Base-by-base conservation (phyloP, 1,140 invertebrate genomes). In the Pinna nobilis region DNA sequence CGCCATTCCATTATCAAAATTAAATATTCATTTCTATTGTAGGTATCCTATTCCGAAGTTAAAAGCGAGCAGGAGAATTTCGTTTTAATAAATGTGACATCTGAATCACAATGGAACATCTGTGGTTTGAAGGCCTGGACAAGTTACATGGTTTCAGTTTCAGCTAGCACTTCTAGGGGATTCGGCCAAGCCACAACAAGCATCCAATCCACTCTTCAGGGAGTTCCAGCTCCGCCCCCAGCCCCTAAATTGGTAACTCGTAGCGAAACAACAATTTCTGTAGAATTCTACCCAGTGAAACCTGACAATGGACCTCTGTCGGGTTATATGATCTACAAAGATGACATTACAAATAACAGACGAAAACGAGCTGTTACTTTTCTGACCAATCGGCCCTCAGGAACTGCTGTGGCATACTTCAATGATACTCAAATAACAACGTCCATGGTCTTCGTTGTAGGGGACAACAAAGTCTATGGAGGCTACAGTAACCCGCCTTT, bases 201-300 rank as follows among this genome's bases (percentile, higher is more conserved):
- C 9, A 61, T 76, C 41, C 50, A 57, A 9, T 74, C 55, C 57
- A 81, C 83, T 11, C 70, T 72, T 20, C 66, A 76, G 20, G 71
- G 70, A n/a, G 39, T 20, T 13, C 83, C 83, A 33, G 35, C 32
- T 18, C n/a, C 20, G 11, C 80, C 78, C 7, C 61, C 74, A 2
- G 15, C 44, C 11, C 80, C 80, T 25, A 44, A 44, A n/a, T 63
- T 82, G 33, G 57, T 82, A n/a, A 81, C 78, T 53, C 50, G 76
- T 0, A 79, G 75, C 0, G 63, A 63, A 15, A 72, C 82, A 18
- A 74, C 76, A 15, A 82, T 83, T 4, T 71, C 66, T 23, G 59
- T 86, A n/a, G 65, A 73, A 18, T 64, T 86, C 41, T 73, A 80
- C 50, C 81, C 82, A 9, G 78, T 82, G 15, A 66, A 80, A 15